Base-by-base conservation (phyloP, 1,140 invertebrate species). In the Polyergus mexicanus region DNA sequence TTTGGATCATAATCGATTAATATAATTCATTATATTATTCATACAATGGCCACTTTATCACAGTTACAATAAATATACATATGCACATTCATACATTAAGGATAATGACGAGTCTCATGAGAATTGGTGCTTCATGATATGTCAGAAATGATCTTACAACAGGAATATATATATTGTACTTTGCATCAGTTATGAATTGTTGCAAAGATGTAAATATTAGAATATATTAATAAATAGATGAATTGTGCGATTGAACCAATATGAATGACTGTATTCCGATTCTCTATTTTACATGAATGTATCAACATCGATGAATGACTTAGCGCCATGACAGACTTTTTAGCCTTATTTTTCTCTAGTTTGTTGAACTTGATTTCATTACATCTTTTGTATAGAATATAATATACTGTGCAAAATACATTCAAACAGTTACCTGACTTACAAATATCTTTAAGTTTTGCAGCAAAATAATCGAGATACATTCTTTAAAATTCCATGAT, bases 11-110 rank as follows among this genome's bases (percentile, higher is more conserved):
- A 84, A 66, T 84, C 10, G 74, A 88, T 65, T 81, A 58, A 75
- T 85, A 83, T 66, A 86, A 87, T 88, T 91, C 87, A 90, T 87
- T 86, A 72, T 54, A 56, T 85, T 87, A 84, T 25, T 89, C 68
- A 56, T 89, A 89, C 86, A 91, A 91, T 91, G 84, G 88, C 87
- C 85, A 86, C 65, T 92, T 93, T 94, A 94, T 94, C 93, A 93
- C 93, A 94, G 93, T 93, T 93, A 92, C 80, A 93, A 92, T 94
- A 89, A 90, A 91, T 90, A 90, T 90, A 80, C 38, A 88, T 91
- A 77, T 90, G 85, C 83, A 80, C 35, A 62, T 74, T 88, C 72
- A 44, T 85, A 68, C 56, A 88, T 71, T 84, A 80, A 89, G 60
- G 54, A 51, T 78, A 86, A 84, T 65, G 38, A 66, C 28, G 10